Evolutionary conservation across 2,797 vertebrate genomes (phyloP), one percentile per base, ranked within the genome.

Genomic region (Coilia nasus): DNA sequence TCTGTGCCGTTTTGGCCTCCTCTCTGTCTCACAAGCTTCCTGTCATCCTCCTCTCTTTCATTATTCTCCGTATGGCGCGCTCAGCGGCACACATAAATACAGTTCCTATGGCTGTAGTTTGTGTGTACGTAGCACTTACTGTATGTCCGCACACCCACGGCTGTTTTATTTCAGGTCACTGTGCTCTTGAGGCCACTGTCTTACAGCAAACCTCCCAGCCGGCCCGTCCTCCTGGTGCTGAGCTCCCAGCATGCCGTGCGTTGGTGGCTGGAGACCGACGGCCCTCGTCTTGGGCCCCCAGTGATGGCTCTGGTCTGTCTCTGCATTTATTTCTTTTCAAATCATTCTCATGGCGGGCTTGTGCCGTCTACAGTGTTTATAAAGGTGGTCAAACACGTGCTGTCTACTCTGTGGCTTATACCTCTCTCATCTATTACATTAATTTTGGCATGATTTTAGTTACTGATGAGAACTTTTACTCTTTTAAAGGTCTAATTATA

Each of bases 181-280:
- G 93, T 96, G 81, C 25, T 95, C 84, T 87, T 96, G 88, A 93
- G 89, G 83, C 93, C 93, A n/a, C 44, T 95, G 86, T 91, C 87
- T 67, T 81, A 28, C 41, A 75, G 90, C 21, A 46, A 59, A 0
- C 86, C 92, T 0, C 82, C 88, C 21, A 64, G 85, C 11, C 90
- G 93, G 59, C 15, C 86, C 0, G 80, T 95, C 84, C 91, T 93
- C 86, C 92, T 96, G 81, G 90, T 96, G 86, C 93, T 96, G 81
- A 95, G 93, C 90, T 96, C 95, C 88, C 92, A 89, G 81, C 84
- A 88, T 2, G 90, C 93, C 0, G 78, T 95, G 86, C 82, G 14
- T 82, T 96, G 95, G 96, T 82, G 85, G 81, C 85, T 96, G 85
- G 90, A 96, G 88, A 89, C 88, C 0, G 91, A 94, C 83, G 85